Base-by-base conservation (phyloP, 1,140 invertebrate genomes). In the Idris sp. region DNA sequence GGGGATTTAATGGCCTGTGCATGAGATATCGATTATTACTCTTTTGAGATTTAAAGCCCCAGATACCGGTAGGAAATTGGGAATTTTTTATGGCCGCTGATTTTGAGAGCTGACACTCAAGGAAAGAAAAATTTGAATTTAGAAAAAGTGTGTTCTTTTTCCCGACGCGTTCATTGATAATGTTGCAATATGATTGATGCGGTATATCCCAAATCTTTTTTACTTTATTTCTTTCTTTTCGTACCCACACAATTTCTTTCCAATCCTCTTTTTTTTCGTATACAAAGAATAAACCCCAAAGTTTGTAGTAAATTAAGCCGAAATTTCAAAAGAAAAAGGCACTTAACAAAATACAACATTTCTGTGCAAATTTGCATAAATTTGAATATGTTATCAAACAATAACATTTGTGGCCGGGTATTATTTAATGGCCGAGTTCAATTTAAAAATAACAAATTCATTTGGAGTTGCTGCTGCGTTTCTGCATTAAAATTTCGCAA, bases 1-100 rank as follows among this genome's bases (percentile, higher is more conserved):
- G n/a, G n/a, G n/a, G 28, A 58, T 64, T 72, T 72, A 72, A 72
- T 72, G 68, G 68, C 35, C 58, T 51, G 68, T 64, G 58, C 54
- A 72, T 72, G 68, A 64, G 58, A 56, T 64, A 72, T 72, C 68
- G 68, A 64, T 36, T 48, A 62, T 62, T 36, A 56, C 7, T 49
- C 41, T 48, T 64, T 49, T 35, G 48, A 46, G 67, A 53, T 61
- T 68, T 51, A 25, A 35, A 64, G 26, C 14, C 36, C 36, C 11
- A 53, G 48, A 64, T 53, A 64, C 13, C 26, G 30, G 0, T 49
- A 65, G 49, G 49, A 54, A 65, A 65, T 65, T 65, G 48, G 25
- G 6, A 35, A 46, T 54, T 65, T 46, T 65, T 65, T 54, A 65
- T 44, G 46, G 22, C 13, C n/a, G 26, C 14, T 15, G n/a, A n/a